A percentile compares a stretch with the other conserved stretches of the same genome.
Conservation (phyloP, 2,113 vertebrate genomes). For the Emydura subglobosa region DNA sequence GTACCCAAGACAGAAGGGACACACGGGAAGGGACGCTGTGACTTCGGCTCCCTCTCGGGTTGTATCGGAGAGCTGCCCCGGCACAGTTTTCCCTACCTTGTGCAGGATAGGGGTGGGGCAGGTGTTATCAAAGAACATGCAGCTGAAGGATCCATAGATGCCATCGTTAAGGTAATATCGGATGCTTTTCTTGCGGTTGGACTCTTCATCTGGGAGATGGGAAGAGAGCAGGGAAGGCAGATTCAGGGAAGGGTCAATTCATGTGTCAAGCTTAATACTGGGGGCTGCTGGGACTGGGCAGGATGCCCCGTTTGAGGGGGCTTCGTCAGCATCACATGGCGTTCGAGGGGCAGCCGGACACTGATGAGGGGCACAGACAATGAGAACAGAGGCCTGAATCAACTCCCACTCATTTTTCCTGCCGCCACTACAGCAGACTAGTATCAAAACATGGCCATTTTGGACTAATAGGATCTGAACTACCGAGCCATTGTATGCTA, state of each 20-base stretch:
- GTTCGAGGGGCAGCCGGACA: neutral
- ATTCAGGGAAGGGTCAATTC: rapidly evolving
- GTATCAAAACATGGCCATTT: neutral
- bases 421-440: neutral
- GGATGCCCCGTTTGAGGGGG: neutral
- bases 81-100: conserved; percentile 68
- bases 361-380: neutral
- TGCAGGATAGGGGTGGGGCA: conserved; percentile 76
- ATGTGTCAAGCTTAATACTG: rapidly evolving
- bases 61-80: neutral
- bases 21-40: neutral
- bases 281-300: neutral
- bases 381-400: neutral
- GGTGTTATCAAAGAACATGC: conserved; percentile 80
- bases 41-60: rapidly evolving
- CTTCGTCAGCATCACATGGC: neutral
- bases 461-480: neutral
- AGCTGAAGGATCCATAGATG: conserved; percentile 80
- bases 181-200: conserved; percentile 66
- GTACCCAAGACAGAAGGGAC: neutral
- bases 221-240: neutral
- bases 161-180: conserved; percentile 79
- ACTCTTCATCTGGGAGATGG: conserved; percentile 71
- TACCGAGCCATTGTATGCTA: neutral
- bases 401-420: neutral